Evolutionary conservation across 37 sponge, comb jelly and placozoan species (phyloP).

Genomic region (Diacarnus erythraeanus): DNA sequence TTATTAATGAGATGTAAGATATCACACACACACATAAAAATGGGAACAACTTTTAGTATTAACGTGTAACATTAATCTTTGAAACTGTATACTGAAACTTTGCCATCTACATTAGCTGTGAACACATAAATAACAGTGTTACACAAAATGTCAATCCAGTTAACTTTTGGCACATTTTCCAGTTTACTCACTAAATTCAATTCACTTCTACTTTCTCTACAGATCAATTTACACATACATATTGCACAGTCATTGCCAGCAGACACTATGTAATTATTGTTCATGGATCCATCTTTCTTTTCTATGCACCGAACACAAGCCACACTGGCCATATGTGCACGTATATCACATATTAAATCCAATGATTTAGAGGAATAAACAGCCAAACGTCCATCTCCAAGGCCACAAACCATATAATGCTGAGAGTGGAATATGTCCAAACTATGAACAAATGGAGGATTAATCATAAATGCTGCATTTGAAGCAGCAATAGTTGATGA

Average conservation of each 20-base stretch:
- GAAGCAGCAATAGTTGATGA: not conserved
- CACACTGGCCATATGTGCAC: not conserved
- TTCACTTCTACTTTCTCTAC: not conserved
- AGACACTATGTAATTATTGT: conserved; percentile 29
- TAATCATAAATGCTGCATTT: conserved; percentile 15
- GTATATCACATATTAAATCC: not conserved
- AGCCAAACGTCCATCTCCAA: conserved; percentile 53
- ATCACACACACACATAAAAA: too few relatives aligned
- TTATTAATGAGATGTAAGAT: too few relatives aligned
- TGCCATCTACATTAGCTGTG: conserved; percentile 33
- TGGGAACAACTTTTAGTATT: too few relatives aligned
- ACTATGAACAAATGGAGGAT: conserved; percentile 77
- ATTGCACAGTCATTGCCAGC: conserved; percentile 72
- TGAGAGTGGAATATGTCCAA: not conserved
- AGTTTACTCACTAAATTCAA: not conserved
- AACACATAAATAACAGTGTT: not conserved
- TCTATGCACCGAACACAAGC: conserved; percentile 18
- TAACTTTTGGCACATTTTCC: conserved; percentile 33
- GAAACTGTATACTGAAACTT: conserved; percentile 19
- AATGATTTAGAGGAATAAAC: conserved; percentile 19
- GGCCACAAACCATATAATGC: conserved; percentile 39
- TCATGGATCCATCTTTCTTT: not conserved
- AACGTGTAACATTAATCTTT: too few relatives aligned
- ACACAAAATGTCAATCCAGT: conserved; percentile 27
- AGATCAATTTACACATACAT: conserved; percentile 3